phyloP scores from a whole-genome alignment of 2,888 invertebrate genomes.

The Polydrusus cervinus region DNA sequence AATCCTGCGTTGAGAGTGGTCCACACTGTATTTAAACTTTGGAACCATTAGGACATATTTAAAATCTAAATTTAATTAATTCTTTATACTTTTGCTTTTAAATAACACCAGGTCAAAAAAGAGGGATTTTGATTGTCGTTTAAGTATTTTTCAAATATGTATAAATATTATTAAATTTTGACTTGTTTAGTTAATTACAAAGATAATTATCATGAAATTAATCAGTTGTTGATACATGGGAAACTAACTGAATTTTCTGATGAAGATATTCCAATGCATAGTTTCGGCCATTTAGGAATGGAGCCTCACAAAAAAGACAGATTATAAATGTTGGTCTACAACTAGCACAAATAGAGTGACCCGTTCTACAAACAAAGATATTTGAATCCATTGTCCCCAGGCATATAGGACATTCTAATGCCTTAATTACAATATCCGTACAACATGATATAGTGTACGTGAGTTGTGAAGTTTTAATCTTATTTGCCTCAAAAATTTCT shows the following conservation, averaged over 20 bases:
- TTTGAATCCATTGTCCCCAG: background rate
- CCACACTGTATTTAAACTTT: too few relatives aligned
- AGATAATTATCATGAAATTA: too few relatives aligned
- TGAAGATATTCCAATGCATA: background rate
- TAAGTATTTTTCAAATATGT: too few relatives aligned
- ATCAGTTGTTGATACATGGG: background rate
- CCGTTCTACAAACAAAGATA: background rate
- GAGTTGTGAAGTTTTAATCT: background rate
- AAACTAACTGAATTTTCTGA: background rate
- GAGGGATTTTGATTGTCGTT: too few relatives aligned
- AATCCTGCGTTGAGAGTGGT: too few relatives aligned
- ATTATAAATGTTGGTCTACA: background rate
- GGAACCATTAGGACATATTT: too few relatives aligned
- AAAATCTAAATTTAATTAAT: too few relatives aligned
- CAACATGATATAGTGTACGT: background rate
- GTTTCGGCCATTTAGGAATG: background rate
- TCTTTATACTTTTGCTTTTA: too few relatives aligned
- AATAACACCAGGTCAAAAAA: too few relatives aligned
- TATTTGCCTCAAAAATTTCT: background rate
- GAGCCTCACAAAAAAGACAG: constrained; percentile 1
- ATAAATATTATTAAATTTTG: too few relatives aligned
- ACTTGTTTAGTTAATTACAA: too few relatives aligned
- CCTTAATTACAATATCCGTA: background rate
- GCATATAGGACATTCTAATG: background rate
- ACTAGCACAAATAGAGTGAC: background rate